A percentile compares a stretch with the other conserved stretches of the same genome.
phyloP scores from a whole-genome alignment of 2,888 invertebrate genomes.

The Lacanobia oleracea region DNA sequence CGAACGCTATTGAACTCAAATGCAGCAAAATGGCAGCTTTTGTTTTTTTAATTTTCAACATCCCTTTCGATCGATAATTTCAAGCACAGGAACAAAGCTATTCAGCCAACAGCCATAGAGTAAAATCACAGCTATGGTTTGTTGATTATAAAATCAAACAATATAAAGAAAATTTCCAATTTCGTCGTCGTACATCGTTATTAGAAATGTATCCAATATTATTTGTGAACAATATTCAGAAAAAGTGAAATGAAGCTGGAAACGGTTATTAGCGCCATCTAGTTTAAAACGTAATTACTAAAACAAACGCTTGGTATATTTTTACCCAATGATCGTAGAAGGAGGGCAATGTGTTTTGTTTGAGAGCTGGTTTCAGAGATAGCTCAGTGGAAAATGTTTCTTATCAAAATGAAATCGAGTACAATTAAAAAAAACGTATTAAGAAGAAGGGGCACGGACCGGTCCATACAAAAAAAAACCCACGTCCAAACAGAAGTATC shows the following conservation, averaged over 20 bases:
- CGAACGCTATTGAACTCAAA: conserved; percentile 74
- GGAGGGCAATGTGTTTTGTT: neutral
- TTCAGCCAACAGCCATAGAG: conserved; percentile 26
- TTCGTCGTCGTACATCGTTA: neutral
- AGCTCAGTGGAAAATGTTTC: too few species aligned
- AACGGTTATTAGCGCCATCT: conserved; percentile 35
- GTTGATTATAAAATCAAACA: neutral
- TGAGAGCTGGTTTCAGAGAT: neutral
- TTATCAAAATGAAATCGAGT: too few species aligned
- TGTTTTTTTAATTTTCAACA: conserved; percentile 46
- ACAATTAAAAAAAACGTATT: too few species aligned
- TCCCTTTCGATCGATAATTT: conserved; percentile 37
- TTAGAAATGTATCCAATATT: too few species aligned
- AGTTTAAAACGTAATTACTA: neutral
- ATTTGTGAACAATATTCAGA: neutral
- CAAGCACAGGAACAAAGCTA: conserved; percentile 21
- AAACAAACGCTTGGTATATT: neutral
- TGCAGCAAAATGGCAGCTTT: conserved; percentile 84
- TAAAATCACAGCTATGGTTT: neutral
- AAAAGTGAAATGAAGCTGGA: neutral
- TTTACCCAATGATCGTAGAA: neutral
- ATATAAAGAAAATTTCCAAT: neutral
- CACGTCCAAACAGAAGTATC: too few species aligned
- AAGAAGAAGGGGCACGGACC: too few species aligned
- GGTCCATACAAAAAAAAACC: too few species aligned